Percentiles rank a stretch among this genome's conserved stretches.
phyloP scores from a whole-genome alignment of 2,888 invertebrate species.

The Theretra japonica region DNA sequence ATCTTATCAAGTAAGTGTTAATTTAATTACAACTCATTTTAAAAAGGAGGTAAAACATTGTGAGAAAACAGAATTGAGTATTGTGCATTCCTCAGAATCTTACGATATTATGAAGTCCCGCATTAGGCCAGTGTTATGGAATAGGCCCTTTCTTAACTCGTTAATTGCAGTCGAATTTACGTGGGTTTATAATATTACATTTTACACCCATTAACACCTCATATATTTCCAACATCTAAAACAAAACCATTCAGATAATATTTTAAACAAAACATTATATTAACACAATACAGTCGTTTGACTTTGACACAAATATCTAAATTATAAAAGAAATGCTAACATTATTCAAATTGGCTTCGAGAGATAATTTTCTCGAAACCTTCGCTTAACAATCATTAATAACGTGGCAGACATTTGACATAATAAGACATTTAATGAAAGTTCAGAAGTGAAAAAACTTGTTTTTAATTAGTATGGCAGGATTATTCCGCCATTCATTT shows the following conservation, averaged over 20 bases:
- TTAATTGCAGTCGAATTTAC: too few species aligned
- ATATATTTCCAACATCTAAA: too few species aligned
- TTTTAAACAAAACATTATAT: not conserved
- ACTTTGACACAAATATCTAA: slow-evolving; percentile 17
- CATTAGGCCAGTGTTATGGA: too few species aligned
- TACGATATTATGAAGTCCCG: too few species aligned
- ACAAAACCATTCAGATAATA: not conserved
- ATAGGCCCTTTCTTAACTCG: too few species aligned
- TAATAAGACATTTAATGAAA: slow-evolving; percentile 30
- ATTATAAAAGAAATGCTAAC: slow-evolving; percentile 17
- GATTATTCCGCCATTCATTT: not conserved
- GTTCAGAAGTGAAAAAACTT: slow-evolving; percentile 11
- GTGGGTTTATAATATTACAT: too few species aligned
- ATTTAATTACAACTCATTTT: too few species aligned
- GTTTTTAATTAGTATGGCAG: not conserved
- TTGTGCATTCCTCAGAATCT: too few species aligned
- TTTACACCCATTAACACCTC: too few species aligned
- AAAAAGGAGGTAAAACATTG: too few species aligned
- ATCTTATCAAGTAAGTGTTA: too few species aligned
- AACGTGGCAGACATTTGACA: slow-evolving; percentile 14
- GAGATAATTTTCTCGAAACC: slow-evolving; percentile 12
- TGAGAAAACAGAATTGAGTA: too few species aligned
- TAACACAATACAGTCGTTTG: not conserved
- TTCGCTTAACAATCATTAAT: slow-evolving; percentile 6
- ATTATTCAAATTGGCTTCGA: not conserved